These are phyloP conservation scores for Orestias chungarensis DNA, from an alignment of 2,797 vertebrate species.

Conservation along the genomic window DNA sequence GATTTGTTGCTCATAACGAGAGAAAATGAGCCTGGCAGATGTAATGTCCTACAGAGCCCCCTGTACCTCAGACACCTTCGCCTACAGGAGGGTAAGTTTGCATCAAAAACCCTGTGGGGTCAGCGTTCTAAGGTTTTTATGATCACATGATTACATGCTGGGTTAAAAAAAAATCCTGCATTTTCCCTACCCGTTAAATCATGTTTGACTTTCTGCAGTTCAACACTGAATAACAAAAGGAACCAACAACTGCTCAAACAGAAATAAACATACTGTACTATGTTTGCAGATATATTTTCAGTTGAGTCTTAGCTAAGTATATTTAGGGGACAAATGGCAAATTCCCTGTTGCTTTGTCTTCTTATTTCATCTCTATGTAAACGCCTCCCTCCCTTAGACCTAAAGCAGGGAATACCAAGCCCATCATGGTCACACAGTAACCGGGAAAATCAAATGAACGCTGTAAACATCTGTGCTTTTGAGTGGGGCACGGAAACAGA, in stretches of 20 bases:
- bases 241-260: slow-evolving; percentile 15
- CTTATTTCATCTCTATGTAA: slow-evolving; percentile 62
- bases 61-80: slow-evolving; percentile 89
- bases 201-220: not conserved
- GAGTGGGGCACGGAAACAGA: slow-evolving; percentile 27
- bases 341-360: slow-evolving; percentile 63
- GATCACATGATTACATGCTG: too few species aligned
- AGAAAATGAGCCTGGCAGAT: slow-evolving; percentile 90
- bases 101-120: not conserved
- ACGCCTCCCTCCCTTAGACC: slow-evolving; percentile 53
- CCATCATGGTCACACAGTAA: slow-evolving; percentile 21
- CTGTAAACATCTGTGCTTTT: slow-evolving; percentile 51
- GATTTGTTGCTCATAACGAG: slow-evolving; percentile 95
- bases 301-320: slow-evolving; percentile 45
- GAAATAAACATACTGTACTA: slow-evolving; percentile 33
- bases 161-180: not conserved
- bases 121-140: not conserved
- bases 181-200: slow-evolving; percentile 17
- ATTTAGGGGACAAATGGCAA: slow-evolving; percentile 57
- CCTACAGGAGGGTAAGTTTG: slow-evolving; percentile 87
- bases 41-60: slow-evolving; percentile 92
- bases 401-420: slow-evolving; percentile 55
- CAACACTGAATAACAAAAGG: slow-evolving; percentile 4
- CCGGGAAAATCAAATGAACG: slow-evolving; percentile 62
- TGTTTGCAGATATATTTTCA: slow-evolving; percentile 31